phyloP scores from a whole-genome alignment of 2,888 invertebrate species.

The Capitulum mitella region DNA sequence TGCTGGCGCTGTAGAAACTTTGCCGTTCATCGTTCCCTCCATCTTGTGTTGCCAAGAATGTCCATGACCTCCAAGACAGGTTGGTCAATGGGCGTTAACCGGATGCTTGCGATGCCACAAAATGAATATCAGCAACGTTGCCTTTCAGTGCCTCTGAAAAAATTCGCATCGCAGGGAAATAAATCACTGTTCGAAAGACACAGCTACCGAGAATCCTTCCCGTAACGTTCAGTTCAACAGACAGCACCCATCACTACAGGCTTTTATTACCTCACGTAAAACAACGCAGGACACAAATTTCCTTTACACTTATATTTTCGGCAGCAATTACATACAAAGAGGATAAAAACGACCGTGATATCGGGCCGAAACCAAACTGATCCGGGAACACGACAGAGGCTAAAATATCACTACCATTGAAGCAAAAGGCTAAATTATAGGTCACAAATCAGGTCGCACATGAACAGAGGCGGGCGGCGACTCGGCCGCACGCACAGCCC shows the following conservation, averaged over 20 bases:
- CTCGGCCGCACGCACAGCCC: background rate
- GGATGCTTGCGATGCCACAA: too few relatives aligned
- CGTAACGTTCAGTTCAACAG: too few relatives aligned
- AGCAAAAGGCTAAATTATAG: background rate
- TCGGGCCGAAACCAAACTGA: background rate
- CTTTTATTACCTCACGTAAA: slow-evolving; percentile 13
- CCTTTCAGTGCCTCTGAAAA: too few relatives aligned
- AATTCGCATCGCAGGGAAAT: too few relatives aligned
- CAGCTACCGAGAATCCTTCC: too few relatives aligned
- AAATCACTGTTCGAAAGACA: too few relatives aligned
- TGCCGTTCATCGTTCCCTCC: too few relatives aligned
- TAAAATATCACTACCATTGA: slow-evolving; percentile 15
- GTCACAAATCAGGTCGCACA: slow-evolving; percentile 3
- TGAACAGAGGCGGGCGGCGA: background rate
- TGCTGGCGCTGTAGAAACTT: too few relatives aligned
- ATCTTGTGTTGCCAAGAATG: too few relatives aligned
- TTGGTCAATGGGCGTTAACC: too few relatives aligned
- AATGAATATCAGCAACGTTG: too few relatives aligned
- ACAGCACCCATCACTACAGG: background rate
- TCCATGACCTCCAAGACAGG: too few relatives aligned
- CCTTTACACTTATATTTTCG: background rate
- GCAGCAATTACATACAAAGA: background rate
- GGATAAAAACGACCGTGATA: background rate
- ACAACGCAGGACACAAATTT: slow-evolving; percentile 4
- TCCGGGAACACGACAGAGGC: background rate